Conservation (phyloP, 2,797 vertebrate species). For the Fistularia tabacaria region DNA sequence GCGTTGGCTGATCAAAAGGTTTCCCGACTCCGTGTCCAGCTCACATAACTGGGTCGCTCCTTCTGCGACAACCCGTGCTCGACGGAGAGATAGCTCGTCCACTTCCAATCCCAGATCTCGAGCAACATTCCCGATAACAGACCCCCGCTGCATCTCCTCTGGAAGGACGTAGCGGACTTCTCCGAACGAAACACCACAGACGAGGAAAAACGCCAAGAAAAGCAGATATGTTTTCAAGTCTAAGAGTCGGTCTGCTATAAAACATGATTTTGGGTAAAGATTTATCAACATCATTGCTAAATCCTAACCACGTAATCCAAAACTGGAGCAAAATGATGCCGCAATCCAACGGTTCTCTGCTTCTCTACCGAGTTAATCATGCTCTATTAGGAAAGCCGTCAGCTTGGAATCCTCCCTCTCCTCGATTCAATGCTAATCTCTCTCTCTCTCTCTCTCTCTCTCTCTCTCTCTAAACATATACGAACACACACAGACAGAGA, state of each 20-base stretch:
- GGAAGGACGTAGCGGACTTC: conserved; percentile 72
- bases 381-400: conserved; percentile 60
- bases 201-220: conserved; percentile 29
- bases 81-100: conserved; percentile 57
- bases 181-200: conserved; percentile 44
- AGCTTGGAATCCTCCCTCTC: conserved; percentile 49
- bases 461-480: not conserved
- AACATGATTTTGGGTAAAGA: conserved; percentile 15
- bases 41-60: conserved; percentile 62
- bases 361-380: conserved; percentile 54
- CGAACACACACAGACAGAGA: not conserved
- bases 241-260: conserved; percentile 23
- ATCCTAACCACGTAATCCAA: conserved; percentile 18
- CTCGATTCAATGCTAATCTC: conserved; percentile 17
- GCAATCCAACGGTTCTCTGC: conserved; percentile 31
- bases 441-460: conserved; percentile 12
- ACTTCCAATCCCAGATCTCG: conserved; percentile 70
- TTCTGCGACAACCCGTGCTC: conserved; percentile 71
- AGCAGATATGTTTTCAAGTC: conserved; percentile 26
- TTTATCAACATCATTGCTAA: conserved; percentile 24
- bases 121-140: conserved; percentile 74
- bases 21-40: conserved; percentile 62
- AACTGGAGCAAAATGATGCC: conserved; percentile 31
- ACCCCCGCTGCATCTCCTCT: conserved; percentile 73
- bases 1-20: conserved; percentile 66